These are phyloP conservation scores for Drosophila ercepeae DNA, from an alignment of 1,140 invertebrate species.

Conservation along the genomic window DNA sequence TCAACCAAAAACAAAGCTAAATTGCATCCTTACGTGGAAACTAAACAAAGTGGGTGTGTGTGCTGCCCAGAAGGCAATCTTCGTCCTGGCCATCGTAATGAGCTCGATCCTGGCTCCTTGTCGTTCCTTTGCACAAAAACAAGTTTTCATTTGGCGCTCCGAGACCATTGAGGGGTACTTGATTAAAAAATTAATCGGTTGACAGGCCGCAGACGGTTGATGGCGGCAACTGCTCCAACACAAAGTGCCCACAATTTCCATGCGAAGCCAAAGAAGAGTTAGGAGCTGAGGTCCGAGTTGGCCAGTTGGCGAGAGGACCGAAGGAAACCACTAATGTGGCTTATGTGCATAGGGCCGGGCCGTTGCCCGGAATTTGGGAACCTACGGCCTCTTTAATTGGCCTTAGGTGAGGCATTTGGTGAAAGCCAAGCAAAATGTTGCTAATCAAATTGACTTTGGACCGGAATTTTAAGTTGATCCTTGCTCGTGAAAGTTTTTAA, in stretches of 20 bases:
- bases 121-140: slow-evolving; percentile 7
- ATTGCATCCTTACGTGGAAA: not conserved
- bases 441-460: slow-evolving; percentile 59
- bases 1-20: not conserved
- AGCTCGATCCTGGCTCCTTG: slow-evolving; percentile 8
- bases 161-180: slow-evolving; percentile 39
- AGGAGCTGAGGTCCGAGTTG: slow-evolving; percentile 9
- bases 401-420: slow-evolving; percentile 45
- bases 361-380: slow-evolving; percentile 21
- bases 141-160: slow-evolving; percentile 31
- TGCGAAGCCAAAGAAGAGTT: slow-evolving; percentile 4
- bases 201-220: slow-evolving; percentile 26
- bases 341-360: slow-evolving; percentile 31
- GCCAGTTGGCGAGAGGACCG: not conserved
- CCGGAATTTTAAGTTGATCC: slow-evolving; percentile 48
- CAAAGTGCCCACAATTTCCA: slow-evolving; percentile 42
- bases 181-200: slow-evolving; percentile 59
- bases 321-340: slow-evolving; percentile 42
- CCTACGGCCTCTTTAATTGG: slow-evolving; percentile 35
- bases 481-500: slow-evolving; percentile 39
- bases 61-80: slow-evolving; percentile 11
- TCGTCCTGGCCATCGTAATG: slow-evolving; percentile 3
- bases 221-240: not conserved
- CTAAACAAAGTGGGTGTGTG: not conserved
- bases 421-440: slow-evolving; percentile 32